A percentile compares a stretch with the other conserved stretches of the same genome.
These are phyloP conservation scores for Tryphoninae sp. DNA, from an alignment of 2,888 invertebrate species.

Conservation along the genomic window DNA sequence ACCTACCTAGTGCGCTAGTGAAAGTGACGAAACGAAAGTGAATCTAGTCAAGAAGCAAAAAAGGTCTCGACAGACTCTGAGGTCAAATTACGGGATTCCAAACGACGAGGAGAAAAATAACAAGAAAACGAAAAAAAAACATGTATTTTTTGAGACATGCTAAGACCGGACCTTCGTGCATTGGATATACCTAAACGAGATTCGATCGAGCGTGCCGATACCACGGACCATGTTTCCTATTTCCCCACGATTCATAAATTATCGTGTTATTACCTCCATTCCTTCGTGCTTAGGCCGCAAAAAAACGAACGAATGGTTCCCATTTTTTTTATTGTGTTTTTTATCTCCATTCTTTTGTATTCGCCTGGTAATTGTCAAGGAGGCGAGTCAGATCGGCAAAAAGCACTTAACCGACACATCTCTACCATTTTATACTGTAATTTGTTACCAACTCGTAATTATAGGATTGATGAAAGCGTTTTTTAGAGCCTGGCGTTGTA, in stretches of 20 bases:
- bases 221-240: constrained; percentile 60
- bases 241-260: constrained; percentile 32
- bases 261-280: constrained; percentile 25
- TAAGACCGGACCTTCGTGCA: constrained; percentile 62
- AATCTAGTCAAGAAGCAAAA: constrained; percentile 80
- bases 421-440: constrained; percentile 77
- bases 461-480: constrained; percentile 55
- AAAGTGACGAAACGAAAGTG: constrained; percentile 64
- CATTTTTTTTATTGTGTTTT: constrained; percentile 40
- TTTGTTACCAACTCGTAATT: constrained; percentile 79
- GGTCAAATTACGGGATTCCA: constrained; percentile 40
- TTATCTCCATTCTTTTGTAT: constrained; percentile 65
- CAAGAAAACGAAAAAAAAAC: constrained; percentile 23
- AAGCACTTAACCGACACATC: constrained; percentile 60
- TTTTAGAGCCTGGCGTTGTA: constrained; percentile 46
- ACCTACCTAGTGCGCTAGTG: constrained; percentile 55
- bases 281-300: constrained; percentile 24
- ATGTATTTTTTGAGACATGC: constrained; percentile 62
- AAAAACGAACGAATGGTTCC: constrained; percentile 22
- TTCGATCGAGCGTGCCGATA: constrained; percentile 57
- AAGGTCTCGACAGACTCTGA: constrained; percentile 54
- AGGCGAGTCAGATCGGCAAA: constrained; percentile 58
- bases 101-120: constrained; percentile 24
- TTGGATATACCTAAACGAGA: constrained; percentile 45
- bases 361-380: constrained; percentile 63